Conservation (phyloP, 1,140 invertebrate species). For the Habropoda laboriosa region DNA sequence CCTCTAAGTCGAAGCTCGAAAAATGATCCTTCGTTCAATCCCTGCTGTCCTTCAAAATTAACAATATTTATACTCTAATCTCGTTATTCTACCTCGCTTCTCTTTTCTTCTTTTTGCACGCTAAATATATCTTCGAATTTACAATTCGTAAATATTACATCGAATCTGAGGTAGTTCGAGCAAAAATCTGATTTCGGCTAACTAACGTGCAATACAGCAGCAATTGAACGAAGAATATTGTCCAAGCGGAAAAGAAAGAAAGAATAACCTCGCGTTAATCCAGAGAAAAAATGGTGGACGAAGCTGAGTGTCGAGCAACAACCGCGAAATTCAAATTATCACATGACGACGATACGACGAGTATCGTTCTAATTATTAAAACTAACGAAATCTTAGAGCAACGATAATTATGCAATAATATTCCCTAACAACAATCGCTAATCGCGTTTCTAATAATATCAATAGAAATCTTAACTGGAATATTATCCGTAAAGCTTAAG, state of each 20-base stretch:
- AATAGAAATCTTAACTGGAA: not conserved
- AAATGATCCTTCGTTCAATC: conserved; percentile 1
- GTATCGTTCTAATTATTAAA: not conserved
- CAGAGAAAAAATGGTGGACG: not conserved
- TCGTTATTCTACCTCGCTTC: not conserved
- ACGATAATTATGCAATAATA: not conserved
- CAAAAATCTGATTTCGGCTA: too few species aligned
- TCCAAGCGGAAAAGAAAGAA: too few species aligned
- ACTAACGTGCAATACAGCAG: not conserved
- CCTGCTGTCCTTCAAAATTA: not conserved
- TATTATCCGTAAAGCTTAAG: not conserved
- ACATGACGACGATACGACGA: not conserved
- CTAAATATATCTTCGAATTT: too few species aligned
- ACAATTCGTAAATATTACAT: not conserved
- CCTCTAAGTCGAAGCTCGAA: not conserved
- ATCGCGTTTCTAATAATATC: not conserved
- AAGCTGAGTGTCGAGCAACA: not conserved
- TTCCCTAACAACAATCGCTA: not conserved
- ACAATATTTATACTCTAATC: not conserved
- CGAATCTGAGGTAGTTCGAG: not conserved
- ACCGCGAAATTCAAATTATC: not conserved
- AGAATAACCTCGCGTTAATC: too few species aligned
- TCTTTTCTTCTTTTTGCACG: too few species aligned
- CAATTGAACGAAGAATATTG: not conserved
- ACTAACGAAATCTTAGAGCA: not conserved